Base-by-base conservation (phyloP, 2,888 invertebrate species). In the Tetramorium bicarinatum region DNA sequence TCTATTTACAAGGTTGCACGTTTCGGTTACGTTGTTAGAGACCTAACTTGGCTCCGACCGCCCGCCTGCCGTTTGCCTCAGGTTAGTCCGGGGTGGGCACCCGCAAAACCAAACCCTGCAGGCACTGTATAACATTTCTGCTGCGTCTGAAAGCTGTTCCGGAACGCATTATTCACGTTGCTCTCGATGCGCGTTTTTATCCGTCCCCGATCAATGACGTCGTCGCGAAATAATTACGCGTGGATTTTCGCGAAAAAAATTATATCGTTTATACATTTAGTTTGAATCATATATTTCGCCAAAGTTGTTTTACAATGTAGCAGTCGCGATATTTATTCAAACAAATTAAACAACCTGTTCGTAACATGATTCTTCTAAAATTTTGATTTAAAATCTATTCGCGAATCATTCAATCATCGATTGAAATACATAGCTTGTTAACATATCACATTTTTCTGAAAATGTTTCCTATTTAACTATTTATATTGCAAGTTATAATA, bases 1-100 rank as follows among this genome's bases (percentile, higher is more conserved):
- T 93, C 91, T 92, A 91, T 93, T 93, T 93, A 92, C 93, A 92
- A 92, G 91, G 84, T 89, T 91, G 89, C 90, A 87, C 89, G 91
- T 90, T 85, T 89, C 86, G 87, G 85, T 87, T 87, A 89, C 89
- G 81, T 87, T 89, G 88, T 89, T 89, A 87, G 82, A 90, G 82
- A 90, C 81, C 85, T 82, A 86, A 88, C 89, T 88, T 86, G 84
- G 83, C 77, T 88, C 61, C 72, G 82, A 82, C 85, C 75, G 77
- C 52, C 75, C 64, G 83, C 82, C 85, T 83, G 54, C 54, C 77
- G 41, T 15, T 85, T 82, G 66, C 80, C 49, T 61, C 56, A 13
- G 59, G 71, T 85, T 85, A 81, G 75, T 41, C 72, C 61, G 77
- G 82, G 77, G 59, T 77, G 82, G 64, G 82, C 72, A 76, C 29